Conservation (phyloP, 2,888 invertebrate species). For the Lithosia quadra region DNA sequence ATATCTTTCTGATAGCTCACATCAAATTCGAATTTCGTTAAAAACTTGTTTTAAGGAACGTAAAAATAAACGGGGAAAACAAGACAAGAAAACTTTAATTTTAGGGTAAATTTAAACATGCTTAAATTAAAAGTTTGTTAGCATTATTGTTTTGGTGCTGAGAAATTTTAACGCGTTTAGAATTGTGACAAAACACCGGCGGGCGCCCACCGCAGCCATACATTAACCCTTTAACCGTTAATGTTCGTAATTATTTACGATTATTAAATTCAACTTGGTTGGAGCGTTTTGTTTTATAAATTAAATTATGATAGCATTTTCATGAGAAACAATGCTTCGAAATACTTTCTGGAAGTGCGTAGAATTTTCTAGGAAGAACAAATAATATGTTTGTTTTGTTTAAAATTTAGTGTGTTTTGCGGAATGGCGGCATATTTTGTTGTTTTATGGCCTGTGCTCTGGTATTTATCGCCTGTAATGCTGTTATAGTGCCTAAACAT, state of each 20-base stretch:
- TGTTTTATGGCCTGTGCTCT: slow-evolving; percentile 37
- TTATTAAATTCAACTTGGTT: slow-evolving; percentile 56
- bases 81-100: slow-evolving; percentile 42
- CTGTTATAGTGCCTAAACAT: slow-evolving; percentile 40
- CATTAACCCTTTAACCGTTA: slow-evolving; percentile 64
- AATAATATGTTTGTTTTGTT: slow-evolving; percentile 10
- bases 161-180: slow-evolving; percentile 53
- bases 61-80: slow-evolving; percentile 22
- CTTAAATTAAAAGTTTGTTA: slow-evolving; percentile 47
- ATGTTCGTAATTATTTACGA: slow-evolving; percentile 63
- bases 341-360: background rate
- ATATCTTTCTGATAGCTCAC: slow-evolving; percentile 81
- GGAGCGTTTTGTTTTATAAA: slow-evolving; percentile 48
- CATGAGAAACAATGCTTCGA: slow-evolving; percentile 35
- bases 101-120: slow-evolving; percentile 41
- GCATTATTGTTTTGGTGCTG: slow-evolving; percentile 49
- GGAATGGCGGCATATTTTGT: slow-evolving; percentile 25
- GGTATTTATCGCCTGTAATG: slow-evolving; percentile 39
- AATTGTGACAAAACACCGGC: slow-evolving; percentile 62
- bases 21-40: slow-evolving; percentile 79
- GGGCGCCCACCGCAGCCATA: slow-evolving; percentile 58
- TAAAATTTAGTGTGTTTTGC: slow-evolving; percentile 29
- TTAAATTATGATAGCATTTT: slow-evolving; percentile 43
- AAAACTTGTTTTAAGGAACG: slow-evolving; percentile 41
- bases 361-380: slow-evolving; percentile 6